Base-by-base conservation (phyloP, 1,140 invertebrate species). In the Drosophila repleta region DNA sequence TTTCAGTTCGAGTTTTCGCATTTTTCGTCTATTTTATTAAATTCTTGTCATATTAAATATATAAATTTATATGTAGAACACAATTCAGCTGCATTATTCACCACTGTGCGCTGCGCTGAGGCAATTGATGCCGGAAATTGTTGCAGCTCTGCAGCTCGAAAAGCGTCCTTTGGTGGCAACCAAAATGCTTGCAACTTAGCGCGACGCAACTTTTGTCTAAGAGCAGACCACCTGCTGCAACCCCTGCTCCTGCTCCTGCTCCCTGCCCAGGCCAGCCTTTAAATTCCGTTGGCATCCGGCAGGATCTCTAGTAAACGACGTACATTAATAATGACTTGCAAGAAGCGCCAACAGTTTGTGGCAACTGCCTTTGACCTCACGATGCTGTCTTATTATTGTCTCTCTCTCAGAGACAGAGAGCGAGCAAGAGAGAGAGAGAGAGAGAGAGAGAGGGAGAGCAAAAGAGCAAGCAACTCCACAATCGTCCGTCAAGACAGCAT, bases 111-210 rank as follows among this genome's bases (percentile, higher is more conserved):
- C 4, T 17, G 15, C 26, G 15, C 26, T 39, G 41, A 37, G 17
- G 69, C 64, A 74, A 69, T 76, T 77, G 69, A 73, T 74, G 74
- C 64, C 70, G 56, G 55, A 74, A 74, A 77, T 74, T 74, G 74
- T 65, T 74, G 74, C 74, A 74, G 49, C 72, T 70, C 20, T 71
- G 52, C 20, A 65, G 52, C 46, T 75, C 35, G 13, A 65, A 56
- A 57, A 64, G 49, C 39, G 46, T 46, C 39, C 29, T 29, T 21
- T 11, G 17, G 32, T 57, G 52, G 43, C 45, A 29, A 55, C 21
- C 15, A 18, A 57, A 66, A 57, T 15, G 48, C 10, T 41, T 46
- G 41, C 62, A 75, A 71, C 61, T 62, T 73, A 61, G 46, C 43
- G 37, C 64, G 35, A 21, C 11, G 32, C 48, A 61, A 61, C 32